Evolutionary conservation across 2,797 vertebrate species (phyloP), one percentile per base, ranked within the genome.

Genomic region (Darevskia nairensis): DNA sequence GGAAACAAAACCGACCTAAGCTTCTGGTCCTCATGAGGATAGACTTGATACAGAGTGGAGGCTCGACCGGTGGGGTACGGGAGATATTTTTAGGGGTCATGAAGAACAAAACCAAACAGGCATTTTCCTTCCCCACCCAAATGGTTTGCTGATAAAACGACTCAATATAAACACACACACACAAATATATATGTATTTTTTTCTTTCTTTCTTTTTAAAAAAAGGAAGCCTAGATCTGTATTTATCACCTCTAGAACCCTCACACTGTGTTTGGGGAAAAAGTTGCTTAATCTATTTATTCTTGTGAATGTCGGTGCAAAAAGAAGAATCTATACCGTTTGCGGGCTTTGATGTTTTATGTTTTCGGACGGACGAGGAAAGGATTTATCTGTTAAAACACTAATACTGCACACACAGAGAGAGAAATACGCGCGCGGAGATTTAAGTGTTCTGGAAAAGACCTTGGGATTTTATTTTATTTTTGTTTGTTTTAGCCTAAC

Each of bases 261-360:
- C 95, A 97, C 97, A 97, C 98, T 98, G 97, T 98, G 97, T 98
- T 97, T 95, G 96, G 91, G 7, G 82, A 90, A 91, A 88, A 85
- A 88, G 35, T 86, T 23, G 71, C 32, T 81, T 85, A 61, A 81
- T 80, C 89, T 92, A 83, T 87, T 93, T 94, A 96, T 97, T 98
- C 90, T 97, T 96, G 96, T 98, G 97, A 98, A 98, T 98, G 97
- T 98, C 88, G 94, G 93, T 94, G 92, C 90, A 50, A 92, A 96
- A 96, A 97, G 96, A 93, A 90, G 92, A 96, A 96, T 86, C 88
- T 90, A 92, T 92, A 61, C 2, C 46, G 86, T 88, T 88, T 89
- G 61, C 87, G 3, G 87, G 93, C 0, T 93, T 90, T 92, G 89
- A 94, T 91, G 95, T 94, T 93, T 94, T 94, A 93, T 89, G 93